Evolutionary conservation across 2,888 invertebrate species (phyloP).

Genomic region (Adelognathus sp.): DNA sequence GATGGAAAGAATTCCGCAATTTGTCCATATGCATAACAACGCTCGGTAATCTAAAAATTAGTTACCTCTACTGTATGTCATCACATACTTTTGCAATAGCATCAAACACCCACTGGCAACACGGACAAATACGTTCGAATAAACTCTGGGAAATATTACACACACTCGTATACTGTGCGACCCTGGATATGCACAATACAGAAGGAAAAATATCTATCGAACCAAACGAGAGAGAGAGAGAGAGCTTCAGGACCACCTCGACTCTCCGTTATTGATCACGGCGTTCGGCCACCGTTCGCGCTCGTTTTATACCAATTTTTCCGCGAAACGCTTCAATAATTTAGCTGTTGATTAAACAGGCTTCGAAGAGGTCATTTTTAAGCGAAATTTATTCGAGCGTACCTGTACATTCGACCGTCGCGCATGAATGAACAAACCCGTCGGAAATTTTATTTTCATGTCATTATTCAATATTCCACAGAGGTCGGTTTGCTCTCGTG

Average conservation of each 20-base stretch:
- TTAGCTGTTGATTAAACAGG: conserved; percentile 78
- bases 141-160: no score
- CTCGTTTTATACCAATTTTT: conserved; percentile 69
- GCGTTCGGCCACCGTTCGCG: conserved; percentile 52
- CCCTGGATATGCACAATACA: no score
- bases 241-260: conserved; percentile 53
- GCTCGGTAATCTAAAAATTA: no score
- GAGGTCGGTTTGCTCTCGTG: not conserved
- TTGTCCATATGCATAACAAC: no score
- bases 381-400: conserved; percentile 71
- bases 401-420: no score
- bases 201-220: conserved; percentile 54
- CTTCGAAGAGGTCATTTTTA: conserved; percentile 75
- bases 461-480: conserved; percentile 18
- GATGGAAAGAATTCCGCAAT: no score
- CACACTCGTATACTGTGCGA: no score
- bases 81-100: no score
- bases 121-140: no score
- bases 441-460: conserved; percentile 32
- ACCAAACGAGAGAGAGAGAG: conserved; percentile 3
- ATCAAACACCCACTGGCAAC: no score
- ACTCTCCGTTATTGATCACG: conserved; percentile 78
- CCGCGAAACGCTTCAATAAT: conserved; percentile 78
- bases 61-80: no score
- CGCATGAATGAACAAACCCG: conserved; percentile 12